Conservation (phyloP, 2,888 invertebrate genomes). For the Agrochola circellaris region DNA sequence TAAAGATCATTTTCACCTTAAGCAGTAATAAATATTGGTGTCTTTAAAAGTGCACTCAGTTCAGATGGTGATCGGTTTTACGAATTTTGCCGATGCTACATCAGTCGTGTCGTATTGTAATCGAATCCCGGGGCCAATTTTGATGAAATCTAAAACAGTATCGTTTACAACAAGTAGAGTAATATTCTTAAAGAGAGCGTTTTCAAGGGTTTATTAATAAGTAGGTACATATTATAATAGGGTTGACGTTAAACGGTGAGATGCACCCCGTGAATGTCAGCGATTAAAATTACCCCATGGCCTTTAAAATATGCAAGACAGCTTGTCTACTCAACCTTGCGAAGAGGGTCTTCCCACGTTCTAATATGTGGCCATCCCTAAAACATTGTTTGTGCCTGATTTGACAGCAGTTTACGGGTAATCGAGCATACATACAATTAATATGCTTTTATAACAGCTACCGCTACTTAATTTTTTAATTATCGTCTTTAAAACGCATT, state of each 20-base stretch:
- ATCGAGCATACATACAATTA: constrained; percentile 7
- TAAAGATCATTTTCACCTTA: too few relatives aligned
- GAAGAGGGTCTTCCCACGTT: constrained; percentile 38
- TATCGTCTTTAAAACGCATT: too few relatives aligned
- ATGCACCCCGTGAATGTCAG: constrained; percentile 25
- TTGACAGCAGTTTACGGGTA: constrained; percentile 13
- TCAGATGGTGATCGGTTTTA: too few relatives aligned
- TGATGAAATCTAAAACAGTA: neutral
- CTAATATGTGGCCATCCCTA: constrained; percentile 1
- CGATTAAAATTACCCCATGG: constrained; percentile 19
- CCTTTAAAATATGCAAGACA: constrained; percentile 43
- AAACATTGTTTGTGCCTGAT: constrained; percentile 20
- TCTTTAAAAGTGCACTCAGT: too few relatives aligned
- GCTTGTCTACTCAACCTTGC: constrained; percentile 24
- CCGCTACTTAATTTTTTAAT: too few relatives aligned
- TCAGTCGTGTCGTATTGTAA: too few relatives aligned
- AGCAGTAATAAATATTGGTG: too few relatives aligned
- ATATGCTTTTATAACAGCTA: neutral
- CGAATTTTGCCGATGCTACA: too few relatives aligned
- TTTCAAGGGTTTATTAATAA: constrained; percentile 7
- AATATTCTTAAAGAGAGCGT: neutral
- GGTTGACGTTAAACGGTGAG: constrained; percentile 5
- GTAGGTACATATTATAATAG: neutral
- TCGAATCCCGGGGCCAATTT: too few relatives aligned
- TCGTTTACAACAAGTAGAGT: too few relatives aligned